Conservation (phyloP, 1,140 invertebrate genomes). For the Atta texana region DNA sequence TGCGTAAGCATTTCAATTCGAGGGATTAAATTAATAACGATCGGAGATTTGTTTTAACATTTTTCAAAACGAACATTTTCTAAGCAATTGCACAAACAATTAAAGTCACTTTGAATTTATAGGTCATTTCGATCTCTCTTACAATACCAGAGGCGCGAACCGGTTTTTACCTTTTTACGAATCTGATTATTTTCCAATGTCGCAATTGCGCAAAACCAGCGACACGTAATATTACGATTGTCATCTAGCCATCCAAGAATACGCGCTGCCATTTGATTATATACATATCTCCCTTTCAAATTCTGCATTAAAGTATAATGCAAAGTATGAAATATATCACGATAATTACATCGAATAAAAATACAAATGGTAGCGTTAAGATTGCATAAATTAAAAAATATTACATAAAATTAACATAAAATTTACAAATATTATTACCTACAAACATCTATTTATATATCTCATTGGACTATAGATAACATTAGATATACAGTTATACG, state of each 20-base stretch:
- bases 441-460: background rate
- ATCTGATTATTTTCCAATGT: conserved; percentile 65
- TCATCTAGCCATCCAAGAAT: conserved; percentile 46
- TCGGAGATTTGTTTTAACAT: conserved; percentile 25
- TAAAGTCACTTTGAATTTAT: conserved; percentile 60
- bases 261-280: conserved; percentile 11
- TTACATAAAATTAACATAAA: conserved; percentile 23
- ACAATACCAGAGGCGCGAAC: conserved; percentile 52
- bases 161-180: conserved; percentile 46
- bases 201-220: conserved; percentile 57
- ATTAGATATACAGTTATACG: background rate
- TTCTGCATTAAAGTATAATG: conserved; percentile 34
- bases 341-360: background rate
- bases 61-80: conserved; percentile 38
- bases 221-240: conserved; percentile 51
- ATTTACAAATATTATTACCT: background rate
- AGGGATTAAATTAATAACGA: conserved; percentile 13
- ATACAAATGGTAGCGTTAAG: background rate
- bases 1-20: conserved; percentile 14
- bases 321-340: background rate
- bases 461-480: background rate
- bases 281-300: conserved; percentile 31
- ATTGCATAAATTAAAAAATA: background rate
- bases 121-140: conserved; percentile 54
- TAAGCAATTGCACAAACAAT: conserved; percentile 28